These are phyloP conservation scores for Cephonodes hylas DNA, from an alignment of 2,888 invertebrate genomes.

Conservation along the genomic window DNA sequence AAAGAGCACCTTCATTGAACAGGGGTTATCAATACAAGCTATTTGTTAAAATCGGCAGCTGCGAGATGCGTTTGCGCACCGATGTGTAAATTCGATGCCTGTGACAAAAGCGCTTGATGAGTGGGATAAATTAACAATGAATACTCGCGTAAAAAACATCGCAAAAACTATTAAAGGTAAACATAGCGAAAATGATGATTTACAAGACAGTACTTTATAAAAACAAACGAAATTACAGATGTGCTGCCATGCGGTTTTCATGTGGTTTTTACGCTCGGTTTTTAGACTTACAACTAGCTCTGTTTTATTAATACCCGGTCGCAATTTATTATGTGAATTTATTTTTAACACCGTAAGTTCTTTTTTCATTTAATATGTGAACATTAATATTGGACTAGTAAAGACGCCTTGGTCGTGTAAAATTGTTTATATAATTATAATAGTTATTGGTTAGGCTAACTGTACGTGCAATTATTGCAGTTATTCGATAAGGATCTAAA, in stretches of 20 bases:
- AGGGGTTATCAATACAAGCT: constrained; percentile 56
- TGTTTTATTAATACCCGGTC: neutral
- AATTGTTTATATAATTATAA: neutral
- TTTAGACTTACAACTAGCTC: neutral
- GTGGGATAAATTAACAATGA: constrained; percentile 59
- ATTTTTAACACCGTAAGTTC: neutral
- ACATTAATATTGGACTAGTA: constrained; percentile 1
- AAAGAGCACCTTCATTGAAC: constrained; percentile 39
- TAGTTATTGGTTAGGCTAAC: neutral
- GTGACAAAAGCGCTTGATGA: constrained; percentile 70
- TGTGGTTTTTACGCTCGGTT: neutral
- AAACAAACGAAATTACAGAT: constrained; percentile 20
- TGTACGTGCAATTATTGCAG: neutral
- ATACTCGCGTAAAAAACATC: constrained; percentile 15
- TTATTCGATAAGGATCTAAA: neutral
- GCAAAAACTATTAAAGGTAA: constrained; percentile 17
- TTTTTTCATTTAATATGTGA: neutral
- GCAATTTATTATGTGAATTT: constrained; percentile 4
- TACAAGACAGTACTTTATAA: constrained; percentile 16
- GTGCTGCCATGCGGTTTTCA: neutral
- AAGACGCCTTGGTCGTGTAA: neutral
- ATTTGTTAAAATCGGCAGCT: constrained; percentile 73
- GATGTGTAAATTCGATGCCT: constrained; percentile 58
- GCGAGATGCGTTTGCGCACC: constrained; percentile 52
- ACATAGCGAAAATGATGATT: constrained; percentile 10